Evolutionary conservation across 1,140 invertebrate genomes (phyloP), one percentile per base, ranked within the genome.

Genomic region (Orchesella cincta): DNA sequence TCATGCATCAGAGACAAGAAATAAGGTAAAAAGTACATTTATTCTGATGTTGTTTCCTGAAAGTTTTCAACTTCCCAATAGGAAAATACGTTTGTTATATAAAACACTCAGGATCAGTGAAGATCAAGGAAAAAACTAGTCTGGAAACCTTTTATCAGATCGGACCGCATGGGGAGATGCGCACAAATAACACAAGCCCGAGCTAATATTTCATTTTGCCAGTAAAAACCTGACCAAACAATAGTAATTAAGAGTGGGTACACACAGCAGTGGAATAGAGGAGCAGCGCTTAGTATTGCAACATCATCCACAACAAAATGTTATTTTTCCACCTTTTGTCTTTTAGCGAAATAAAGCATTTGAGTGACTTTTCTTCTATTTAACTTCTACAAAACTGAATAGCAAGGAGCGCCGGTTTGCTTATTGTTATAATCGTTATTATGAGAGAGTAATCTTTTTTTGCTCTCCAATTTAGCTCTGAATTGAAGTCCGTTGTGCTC

Each of bases 211-310:
- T 67, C 62, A 67, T 67, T 67, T 67, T 67, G 62, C 54, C 12
- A 57, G 54, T 57, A 57, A 3, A 67, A 67, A 67, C 28, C 62
- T 67, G 62, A 67, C 62, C 62, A 67, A 67, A 67, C 62, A 67
- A 67, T 67, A 23, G 62, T 67, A 67, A 67, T 67, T 67, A 67
- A 67, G 8, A 67, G 33, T 67, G 26, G 62, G 54, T 57, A n/a
- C n/a, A n/a, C n/a, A n/a, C n/a, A n/a, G n/a, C n/a, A n/a, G n/a
- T n/a, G n/a, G n/a, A n/a, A n/a, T n/a, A n/a, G n/a, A n/a, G n/a
- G n/a, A n/a, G n/a, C n/a, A n/a, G n/a, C n/a, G n/a, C n/a, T n/a
- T n/a, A n/a, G n/a, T n/a, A n/a, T n/a, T n/a, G n/a, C n/a, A n/a
- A n/a, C n/a, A n/a, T n/a, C n/a, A n/a, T n/a, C n/a, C n/a, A n/a